These are phyloP conservation scores for Chrysemys picta DNA, from an alignment of 2,113 vertebrate genomes.

Conservation along the genomic window DNA sequence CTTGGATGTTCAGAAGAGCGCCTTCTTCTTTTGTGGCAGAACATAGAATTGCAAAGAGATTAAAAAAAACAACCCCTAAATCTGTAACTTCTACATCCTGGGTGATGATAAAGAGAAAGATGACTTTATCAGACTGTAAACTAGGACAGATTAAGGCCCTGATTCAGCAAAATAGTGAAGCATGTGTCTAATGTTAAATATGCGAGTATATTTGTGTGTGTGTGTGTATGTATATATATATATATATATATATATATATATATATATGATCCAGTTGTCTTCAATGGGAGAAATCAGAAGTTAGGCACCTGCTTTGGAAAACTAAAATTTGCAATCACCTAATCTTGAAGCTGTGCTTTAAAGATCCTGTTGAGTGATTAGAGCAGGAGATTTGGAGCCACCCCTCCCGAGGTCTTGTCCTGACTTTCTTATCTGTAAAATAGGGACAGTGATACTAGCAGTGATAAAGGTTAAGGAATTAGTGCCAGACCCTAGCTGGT, in stretches of 20 bases:
- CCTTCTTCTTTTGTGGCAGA: conserved; percentile 5
- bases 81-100: conserved; percentile 42
- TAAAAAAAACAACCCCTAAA: conserved; percentile 38
- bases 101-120: conserved; percentile 12
- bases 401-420: background rate
- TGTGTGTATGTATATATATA: too few species aligned
- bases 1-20: background rate
- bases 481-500: background rate
- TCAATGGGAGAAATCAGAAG: conserved; percentile 17
- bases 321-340: background rate
- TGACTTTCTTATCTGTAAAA: background rate
- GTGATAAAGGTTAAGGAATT: background rate
- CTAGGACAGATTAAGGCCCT: background rate
- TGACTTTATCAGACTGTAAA: conserved; percentile 1
- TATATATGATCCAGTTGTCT: background rate
- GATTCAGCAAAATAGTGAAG: background rate
- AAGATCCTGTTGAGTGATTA: background rate
- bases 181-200: background rate
- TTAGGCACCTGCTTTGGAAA: background rate
- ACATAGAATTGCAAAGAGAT: background rate
- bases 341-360: background rate
- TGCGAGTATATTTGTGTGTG: background rate
- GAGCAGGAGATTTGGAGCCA: background rate
- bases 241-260: too few species aligned
- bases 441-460: accelerated